phyloP scores from a whole-genome alignment of 2,113 vertebrate genomes.

The Protobothrops mucrosquamatus region DNA sequence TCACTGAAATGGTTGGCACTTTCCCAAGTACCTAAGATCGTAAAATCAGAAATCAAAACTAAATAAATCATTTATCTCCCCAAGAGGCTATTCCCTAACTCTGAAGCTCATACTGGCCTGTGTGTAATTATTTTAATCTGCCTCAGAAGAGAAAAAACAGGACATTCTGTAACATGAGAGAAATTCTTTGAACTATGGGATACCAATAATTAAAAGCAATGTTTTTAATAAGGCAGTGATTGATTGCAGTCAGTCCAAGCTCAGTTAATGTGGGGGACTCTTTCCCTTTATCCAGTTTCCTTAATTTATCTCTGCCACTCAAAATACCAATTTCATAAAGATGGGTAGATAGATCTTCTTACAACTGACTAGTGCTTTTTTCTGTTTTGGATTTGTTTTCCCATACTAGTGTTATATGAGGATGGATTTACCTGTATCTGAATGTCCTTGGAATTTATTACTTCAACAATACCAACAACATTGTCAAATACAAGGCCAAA shows the following conservation, averaged over 20 bases:
- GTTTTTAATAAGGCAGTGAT: not conserved
- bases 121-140: not conserved
- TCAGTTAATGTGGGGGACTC: not conserved
- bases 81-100: not conserved
- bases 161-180: not conserved
- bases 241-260: not conserved
- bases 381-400: slow-evolving; percentile 10
- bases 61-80: not conserved
- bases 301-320: not conserved
- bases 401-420: not conserved
- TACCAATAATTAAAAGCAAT: not conserved
- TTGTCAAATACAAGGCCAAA: slow-evolving; percentile 95
- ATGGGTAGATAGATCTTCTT: not conserved
- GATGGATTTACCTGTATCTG: slow-evolving; percentile 83
- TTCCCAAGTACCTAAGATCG: slow-evolving; percentile 85
- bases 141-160: not conserved
- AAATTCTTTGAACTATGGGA: not conserved
- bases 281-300: not conserved
- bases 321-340: not conserved
- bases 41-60: slow-evolving; percentile 5
- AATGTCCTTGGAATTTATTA: slow-evolving; percentile 93
- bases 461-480: slow-evolving; percentile 94
- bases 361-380: not conserved
- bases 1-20: slow-evolving; percentile 97
- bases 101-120: not conserved